A percentile compares a stretch with the other conserved stretches of the same genome.
These are phyloP conservation scores for Leptestheria dahalacensis DNA, from an alignment of 1,140 invertebrate genomes.

Conservation along the genomic window DNA sequence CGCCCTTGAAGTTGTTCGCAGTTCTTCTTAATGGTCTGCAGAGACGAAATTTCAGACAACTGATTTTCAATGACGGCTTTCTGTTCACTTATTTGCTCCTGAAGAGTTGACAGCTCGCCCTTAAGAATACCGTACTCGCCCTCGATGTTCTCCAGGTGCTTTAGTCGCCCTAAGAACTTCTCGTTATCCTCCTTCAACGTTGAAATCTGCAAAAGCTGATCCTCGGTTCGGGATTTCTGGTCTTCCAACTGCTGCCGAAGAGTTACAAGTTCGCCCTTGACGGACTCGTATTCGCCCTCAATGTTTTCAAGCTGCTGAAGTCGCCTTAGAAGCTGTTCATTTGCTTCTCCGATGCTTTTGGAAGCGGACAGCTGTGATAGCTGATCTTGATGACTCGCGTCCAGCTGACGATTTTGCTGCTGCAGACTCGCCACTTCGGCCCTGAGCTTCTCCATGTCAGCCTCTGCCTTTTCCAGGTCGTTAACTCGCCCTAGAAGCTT, in stretches of 20 bases:
- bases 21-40: too few relatives aligned
- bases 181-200: too few relatives aligned
- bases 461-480: neutral
- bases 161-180: neutral
- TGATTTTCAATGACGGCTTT: too few relatives aligned
- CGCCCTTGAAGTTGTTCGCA: neutral
- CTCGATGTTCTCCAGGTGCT: neutral
- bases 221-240: too few relatives aligned
- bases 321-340: neutral
- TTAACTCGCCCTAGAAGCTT: neutral
- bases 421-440: neutral
- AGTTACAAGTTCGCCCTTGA: neutral
- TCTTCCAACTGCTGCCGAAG: neutral
- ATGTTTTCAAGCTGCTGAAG: too few relatives aligned
- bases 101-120: neutral
- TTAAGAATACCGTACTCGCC: neutral
- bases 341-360: neutral
- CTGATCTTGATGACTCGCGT: too few relatives aligned
- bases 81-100: neutral
- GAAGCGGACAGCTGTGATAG: neutral
- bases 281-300: too few relatives aligned
- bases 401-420: too few relatives aligned
- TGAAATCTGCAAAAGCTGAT: too few relatives aligned
- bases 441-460: neutral
- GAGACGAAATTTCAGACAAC: too few relatives aligned